Percentiles rank a stretch among this genome's conserved stretches.
phyloP scores from a whole-genome alignment of 2,888 invertebrate species.

The Caenorhabditis sp. region DNA sequence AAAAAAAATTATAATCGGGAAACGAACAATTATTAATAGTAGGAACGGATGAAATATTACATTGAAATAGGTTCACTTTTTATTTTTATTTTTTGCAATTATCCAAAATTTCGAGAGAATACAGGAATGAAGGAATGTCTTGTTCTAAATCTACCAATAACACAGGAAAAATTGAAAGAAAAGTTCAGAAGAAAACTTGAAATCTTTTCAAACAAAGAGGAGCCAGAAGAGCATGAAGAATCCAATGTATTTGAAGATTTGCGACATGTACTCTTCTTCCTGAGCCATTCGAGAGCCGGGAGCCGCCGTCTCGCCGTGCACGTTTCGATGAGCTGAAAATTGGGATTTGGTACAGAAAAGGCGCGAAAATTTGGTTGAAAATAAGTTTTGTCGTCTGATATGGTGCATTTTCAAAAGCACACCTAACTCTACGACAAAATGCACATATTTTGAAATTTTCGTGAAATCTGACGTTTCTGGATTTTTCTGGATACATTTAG shows the following conservation, averaged over 20 bases:
- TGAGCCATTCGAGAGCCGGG: constrained; percentile 77
- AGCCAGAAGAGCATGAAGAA: constrained; percentile 82
- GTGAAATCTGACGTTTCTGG: too few species aligned
- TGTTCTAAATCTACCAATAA: not conserved
- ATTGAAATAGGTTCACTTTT: too few species aligned
- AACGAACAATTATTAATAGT: too few species aligned
- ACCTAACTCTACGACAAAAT: too few species aligned
- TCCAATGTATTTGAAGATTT: constrained; percentile 81
- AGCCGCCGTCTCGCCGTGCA: constrained; percentile 48
- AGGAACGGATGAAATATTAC: too few species aligned
- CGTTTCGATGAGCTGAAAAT: constrained; percentile 1
- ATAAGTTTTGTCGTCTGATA: too few species aligned
- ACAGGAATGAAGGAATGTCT: constrained; percentile 29
- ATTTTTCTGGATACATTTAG: too few species aligned
- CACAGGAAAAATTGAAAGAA: constrained; percentile 1
- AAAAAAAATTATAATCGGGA: too few species aligned
- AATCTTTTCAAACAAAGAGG: constrained; percentile 69
- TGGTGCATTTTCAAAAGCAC: too few species aligned
- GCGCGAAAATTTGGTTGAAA: not conserved
- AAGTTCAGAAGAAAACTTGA: constrained; percentile 3
- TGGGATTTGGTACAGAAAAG: not conserved
- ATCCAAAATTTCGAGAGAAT: not conserved
- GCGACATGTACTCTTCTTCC: constrained; percentile 81
- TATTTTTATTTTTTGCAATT: not conserved
- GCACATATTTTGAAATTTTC: too few species aligned